Percentiles rank a stretch among this genome's conserved stretches.
Conservation (phyloP, 2,888 invertebrate species). For the Lithophane semibrunnea region DNA sequence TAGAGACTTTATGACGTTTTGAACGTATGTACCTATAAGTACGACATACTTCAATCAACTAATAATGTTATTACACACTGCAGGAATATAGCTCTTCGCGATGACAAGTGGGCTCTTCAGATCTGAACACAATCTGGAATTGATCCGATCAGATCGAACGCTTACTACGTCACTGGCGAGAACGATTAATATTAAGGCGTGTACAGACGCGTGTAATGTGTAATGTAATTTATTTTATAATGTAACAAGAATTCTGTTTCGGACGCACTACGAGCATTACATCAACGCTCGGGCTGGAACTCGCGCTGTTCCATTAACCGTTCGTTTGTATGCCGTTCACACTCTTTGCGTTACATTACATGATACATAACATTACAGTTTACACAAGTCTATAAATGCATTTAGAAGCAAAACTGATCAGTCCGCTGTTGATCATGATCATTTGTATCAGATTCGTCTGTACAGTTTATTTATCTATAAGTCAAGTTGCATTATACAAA, state of each 20-base stretch:
- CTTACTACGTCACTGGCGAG: not conserved
- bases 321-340: no score
- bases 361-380: no score
- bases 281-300: no score
- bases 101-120: not conserved
- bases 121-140: not conserved
- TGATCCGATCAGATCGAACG: not conserved
- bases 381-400: fast-evolving
- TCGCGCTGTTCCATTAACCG: no score
- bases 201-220: no score
- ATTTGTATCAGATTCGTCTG: not conserved
- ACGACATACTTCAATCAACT: not conserved
- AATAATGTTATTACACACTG: not conserved
- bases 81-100: not conserved
- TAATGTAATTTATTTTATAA: no score
- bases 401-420: not conserved
- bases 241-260: no score
- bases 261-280: no score
- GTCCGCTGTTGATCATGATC: no score
- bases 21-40: not conserved
- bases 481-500: not conserved
- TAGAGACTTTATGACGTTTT: conserved; percentile 17
- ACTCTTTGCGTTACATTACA: no score
- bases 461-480: not conserved
- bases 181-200: not conserved